phyloP scores from a whole-genome alignment of 2,888 invertebrate species.

The Drosophila mimetica region DNA sequence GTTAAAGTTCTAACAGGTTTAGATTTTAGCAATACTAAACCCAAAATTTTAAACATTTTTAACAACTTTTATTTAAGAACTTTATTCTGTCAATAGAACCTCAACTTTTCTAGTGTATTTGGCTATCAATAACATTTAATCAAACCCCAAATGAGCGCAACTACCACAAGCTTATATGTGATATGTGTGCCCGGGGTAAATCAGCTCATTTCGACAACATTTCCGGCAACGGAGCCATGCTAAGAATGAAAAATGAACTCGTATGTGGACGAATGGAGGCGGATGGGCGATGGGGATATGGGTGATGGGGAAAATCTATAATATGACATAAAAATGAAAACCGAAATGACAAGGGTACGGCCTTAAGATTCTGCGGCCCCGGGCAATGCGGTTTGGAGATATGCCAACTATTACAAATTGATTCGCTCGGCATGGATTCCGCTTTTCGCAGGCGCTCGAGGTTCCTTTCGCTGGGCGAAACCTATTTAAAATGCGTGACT shows the following conservation, averaged over 20 bases:
- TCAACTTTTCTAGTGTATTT: not conserved
- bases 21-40: no score
- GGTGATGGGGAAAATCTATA: constrained; percentile 63
- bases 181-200: constrained; percentile 42
- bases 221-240: constrained; percentile 78
- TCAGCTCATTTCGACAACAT: constrained; percentile 80
- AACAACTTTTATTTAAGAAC: no score
- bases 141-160: constrained; percentile 58
- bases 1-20: no score
- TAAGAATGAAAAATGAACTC: constrained; percentile 79
- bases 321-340: constrained; percentile 80
- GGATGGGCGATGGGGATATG: not conserved
- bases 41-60: no score
- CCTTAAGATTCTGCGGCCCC: constrained; percentile 30
- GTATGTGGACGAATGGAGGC: constrained; percentile 21
- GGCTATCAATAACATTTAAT: constrained; percentile 69
- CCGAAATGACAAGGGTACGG: constrained; percentile 75
- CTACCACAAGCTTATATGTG: constrained; percentile 17
- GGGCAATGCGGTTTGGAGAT: constrained; percentile 69
- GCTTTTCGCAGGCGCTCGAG: constrained; percentile 4
- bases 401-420: constrained; percentile 80
- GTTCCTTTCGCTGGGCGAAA: constrained; percentile 16
- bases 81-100: no score
- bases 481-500: constrained; percentile 58
- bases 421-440: constrained; percentile 57